Percentiles rank a stretch among this genome's conserved stretches.
phyloP scores from a whole-genome alignment of 2,888 invertebrate species.

The Apamea sordens region DNA sequence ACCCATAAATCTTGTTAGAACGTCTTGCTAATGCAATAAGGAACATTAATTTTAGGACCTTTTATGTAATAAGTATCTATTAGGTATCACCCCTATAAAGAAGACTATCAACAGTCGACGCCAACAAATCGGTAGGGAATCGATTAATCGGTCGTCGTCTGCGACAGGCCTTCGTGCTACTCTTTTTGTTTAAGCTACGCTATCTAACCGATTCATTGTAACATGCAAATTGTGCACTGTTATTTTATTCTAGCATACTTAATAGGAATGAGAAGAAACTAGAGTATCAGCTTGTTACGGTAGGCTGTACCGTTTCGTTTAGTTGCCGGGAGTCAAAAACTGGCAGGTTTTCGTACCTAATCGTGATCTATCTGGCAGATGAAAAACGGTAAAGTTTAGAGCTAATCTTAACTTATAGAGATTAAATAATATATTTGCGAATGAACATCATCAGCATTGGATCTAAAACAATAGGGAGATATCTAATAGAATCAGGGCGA shows the following conservation, averaged over 20 bases:
- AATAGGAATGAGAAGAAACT: constrained; percentile 29
- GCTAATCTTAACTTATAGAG: background rate
- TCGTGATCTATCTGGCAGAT: background rate
- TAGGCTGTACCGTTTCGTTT: background rate
- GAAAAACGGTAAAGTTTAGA: too few species aligned
- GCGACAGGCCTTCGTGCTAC: constrained; percentile 19
- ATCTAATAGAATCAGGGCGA: background rate
- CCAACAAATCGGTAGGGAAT: constrained; percentile 35
- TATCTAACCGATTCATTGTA: constrained; percentile 40
- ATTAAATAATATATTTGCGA: background rate
- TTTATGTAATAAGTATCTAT: constrained; percentile 19
- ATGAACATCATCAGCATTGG: background rate
- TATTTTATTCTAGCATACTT: constrained; percentile 30
- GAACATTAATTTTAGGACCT: constrained; percentile 32
- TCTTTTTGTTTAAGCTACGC: constrained; percentile 19
- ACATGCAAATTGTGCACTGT: constrained; percentile 52
- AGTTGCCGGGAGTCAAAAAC: constrained; percentile 31
- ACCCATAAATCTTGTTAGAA: constrained; percentile 10
- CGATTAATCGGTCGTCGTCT: constrained; percentile 28
- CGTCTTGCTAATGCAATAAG: constrained; percentile 1
- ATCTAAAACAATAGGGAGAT: background rate
- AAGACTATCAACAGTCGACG: constrained; percentile 17
- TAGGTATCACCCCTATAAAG: constrained; percentile 10
- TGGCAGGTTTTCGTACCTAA: background rate
- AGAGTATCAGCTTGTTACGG: constrained; percentile 5